Percentiles rank a stretch among this genome's conserved stretches.
phyloP scores from a whole-genome alignment of 2,113 vertebrate genomes.

The Lucifuga dentata region DNA sequence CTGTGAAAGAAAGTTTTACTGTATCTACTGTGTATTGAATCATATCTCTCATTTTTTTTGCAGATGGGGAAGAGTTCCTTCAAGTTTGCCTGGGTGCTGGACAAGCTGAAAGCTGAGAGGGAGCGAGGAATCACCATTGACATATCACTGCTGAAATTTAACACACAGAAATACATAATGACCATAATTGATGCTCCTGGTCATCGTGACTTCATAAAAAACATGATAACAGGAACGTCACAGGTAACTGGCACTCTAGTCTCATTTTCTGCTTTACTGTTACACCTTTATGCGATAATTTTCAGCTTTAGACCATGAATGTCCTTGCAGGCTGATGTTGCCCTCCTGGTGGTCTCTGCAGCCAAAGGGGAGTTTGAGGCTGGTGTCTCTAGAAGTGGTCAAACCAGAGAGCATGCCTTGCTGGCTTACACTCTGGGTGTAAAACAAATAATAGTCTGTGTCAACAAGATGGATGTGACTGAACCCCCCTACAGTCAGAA shows the following conservation, averaged over 20 bases:
- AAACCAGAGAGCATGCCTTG: conserved; percentile 83
- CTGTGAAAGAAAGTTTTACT: neutral
- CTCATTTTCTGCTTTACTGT: neutral
- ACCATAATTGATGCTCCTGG: conserved; percentile 88
- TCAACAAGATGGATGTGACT: conserved; percentile 87
- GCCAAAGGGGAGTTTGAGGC: conserved; percentile 84
- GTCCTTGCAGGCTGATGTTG: conserved; percentile 79
- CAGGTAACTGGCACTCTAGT: conserved; percentile 66
- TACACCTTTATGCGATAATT: fast-evolving
- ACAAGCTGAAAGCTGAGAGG: conserved; percentile 85
- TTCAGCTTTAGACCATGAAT: neutral
- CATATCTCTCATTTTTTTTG: fast-evolving
- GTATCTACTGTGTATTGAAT: neutral
- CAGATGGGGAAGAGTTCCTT: conserved; percentile 88
- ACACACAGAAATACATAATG: conserved; percentile 82
- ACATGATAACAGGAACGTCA: conserved; percentile 89
- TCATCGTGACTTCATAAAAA: conserved; percentile 87
- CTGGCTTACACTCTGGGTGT: conserved; percentile 85
- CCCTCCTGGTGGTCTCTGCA: conserved; percentile 83
- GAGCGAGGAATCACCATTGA: conserved; percentile 88
- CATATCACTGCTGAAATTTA: conserved; percentile 84
- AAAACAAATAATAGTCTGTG: conserved; percentile 86
- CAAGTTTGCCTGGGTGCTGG: conserved; percentile 87
- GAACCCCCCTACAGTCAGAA: conserved; percentile 84
- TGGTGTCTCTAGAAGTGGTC: conserved; percentile 83